Evolutionary conservation across 2,797 vertebrate genomes (phyloP).

Genomic region (Bothrops alternatus): DNA sequence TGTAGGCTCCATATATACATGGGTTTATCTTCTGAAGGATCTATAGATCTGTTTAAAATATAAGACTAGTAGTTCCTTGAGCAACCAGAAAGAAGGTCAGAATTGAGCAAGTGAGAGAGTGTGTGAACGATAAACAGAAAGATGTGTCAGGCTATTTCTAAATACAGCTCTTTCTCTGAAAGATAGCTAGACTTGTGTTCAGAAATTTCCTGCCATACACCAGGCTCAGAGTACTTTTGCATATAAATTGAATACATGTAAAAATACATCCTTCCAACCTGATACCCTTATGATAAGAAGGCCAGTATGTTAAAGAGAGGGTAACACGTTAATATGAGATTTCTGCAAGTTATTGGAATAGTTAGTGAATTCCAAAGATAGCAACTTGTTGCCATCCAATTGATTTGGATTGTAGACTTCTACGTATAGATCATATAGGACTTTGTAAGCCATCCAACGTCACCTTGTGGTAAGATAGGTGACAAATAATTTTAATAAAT

Average conservation of each 20-base stretch:
- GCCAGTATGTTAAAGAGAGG: background rate
- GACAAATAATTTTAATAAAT: no score
- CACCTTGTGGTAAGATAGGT: background rate
- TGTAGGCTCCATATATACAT: background rate
- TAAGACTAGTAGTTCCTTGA: background rate
- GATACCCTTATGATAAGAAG: background rate
- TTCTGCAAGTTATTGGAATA: background rate
- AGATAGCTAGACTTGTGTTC: background rate
- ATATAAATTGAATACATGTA: background rate
- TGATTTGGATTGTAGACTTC: background rate
- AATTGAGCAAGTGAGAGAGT: background rate
- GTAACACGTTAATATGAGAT: background rate
- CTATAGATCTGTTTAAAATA: background rate
- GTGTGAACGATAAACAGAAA: background rate
- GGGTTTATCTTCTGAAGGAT: background rate
- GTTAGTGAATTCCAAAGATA: background rate
- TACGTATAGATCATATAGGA: background rate
- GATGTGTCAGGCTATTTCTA: background rate
- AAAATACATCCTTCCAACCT: background rate
- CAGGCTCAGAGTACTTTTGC: background rate
- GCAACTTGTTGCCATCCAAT: background rate
- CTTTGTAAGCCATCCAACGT: background rate
- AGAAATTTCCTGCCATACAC: background rate
- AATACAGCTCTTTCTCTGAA: background rate
- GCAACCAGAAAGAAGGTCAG: background rate